Conservation (phyloP, 1,140 invertebrate genomes). For the Ostrea edulis region DNA sequence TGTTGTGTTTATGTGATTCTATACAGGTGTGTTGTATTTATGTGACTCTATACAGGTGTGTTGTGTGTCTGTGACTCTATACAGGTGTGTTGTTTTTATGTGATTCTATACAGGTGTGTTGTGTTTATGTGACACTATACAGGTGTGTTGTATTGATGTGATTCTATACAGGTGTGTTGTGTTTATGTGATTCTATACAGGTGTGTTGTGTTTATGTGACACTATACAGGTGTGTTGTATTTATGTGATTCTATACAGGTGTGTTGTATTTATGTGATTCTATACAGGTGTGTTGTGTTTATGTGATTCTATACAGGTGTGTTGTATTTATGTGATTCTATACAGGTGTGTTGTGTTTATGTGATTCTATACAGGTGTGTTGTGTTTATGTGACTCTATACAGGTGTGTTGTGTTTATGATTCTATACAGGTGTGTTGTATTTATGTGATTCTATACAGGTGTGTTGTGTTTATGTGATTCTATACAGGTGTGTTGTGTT, state of each 20-base stretch:
- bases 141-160: too few species aligned
- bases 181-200: background rate
- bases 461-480: too few species aligned
- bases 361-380: too few species aligned
- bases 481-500: background rate
- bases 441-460: too few species aligned
- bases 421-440: background rate
- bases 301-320: too few species aligned
- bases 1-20: too few species aligned
- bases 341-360: constrained; percentile 63
- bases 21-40: background rate
- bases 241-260: background rate
- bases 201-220: background rate
- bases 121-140: too few species aligned
- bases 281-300: background rate
- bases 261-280: background rate
- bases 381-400: too few species aligned
- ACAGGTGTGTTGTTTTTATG: too few species aligned
- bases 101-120: background rate
- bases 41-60: background rate
- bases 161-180: background rate
- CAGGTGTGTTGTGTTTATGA: background rate
- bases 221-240: too few species aligned
- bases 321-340: too few species aligned
- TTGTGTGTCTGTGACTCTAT: background rate